A percentile compares a stretch with the other conserved stretches of the same genome.
Evolutionary conservation across 2,797 vertebrate genomes (phyloP).

Genomic region (Pelobates cultripes): DNA sequence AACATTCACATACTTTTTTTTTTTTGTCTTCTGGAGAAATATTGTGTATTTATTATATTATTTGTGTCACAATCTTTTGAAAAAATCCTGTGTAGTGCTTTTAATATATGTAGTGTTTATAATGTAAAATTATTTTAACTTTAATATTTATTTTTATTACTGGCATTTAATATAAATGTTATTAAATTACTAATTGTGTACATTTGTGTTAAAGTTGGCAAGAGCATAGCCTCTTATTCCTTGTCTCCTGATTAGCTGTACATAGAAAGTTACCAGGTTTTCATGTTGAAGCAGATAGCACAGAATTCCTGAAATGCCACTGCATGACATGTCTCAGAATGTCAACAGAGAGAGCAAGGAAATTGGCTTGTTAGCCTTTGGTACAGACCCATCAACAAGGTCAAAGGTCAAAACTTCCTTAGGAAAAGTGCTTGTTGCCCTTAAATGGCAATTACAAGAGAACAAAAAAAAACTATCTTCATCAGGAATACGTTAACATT

Average conservation of each 20-base stretch:
- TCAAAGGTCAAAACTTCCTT: not conserved
- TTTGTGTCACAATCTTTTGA: too few species aligned
- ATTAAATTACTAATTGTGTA: too few species aligned
- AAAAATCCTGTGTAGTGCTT: too few species aligned
- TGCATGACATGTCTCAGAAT: not conserved
- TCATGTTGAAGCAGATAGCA: constrained; percentile 21
- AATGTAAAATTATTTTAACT: too few species aligned
- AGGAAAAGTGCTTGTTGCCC: not conserved
- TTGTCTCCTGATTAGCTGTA: not conserved
- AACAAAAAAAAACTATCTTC: not conserved
- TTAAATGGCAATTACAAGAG: not conserved
- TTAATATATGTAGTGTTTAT: too few species aligned
- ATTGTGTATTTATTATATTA: too few species aligned
- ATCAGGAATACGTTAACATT: not conserved
- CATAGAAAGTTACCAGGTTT: constrained; percentile 6
- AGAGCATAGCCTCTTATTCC: too few species aligned
- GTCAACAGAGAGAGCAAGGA: not conserved
- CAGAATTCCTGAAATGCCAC: constrained; percentile 26
- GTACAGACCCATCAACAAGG: not conserved
- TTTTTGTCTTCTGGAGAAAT: too few species aligned
- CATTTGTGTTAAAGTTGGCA: too few species aligned
- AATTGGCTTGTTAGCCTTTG: not conserved
- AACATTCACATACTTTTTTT: too few species aligned
- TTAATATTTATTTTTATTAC: too few species aligned
- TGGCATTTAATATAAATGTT: too few species aligned